Evolutionary conservation across 2,113 vertebrate species (phyloP).

Genomic region (Coptodon rendalli): DNA sequence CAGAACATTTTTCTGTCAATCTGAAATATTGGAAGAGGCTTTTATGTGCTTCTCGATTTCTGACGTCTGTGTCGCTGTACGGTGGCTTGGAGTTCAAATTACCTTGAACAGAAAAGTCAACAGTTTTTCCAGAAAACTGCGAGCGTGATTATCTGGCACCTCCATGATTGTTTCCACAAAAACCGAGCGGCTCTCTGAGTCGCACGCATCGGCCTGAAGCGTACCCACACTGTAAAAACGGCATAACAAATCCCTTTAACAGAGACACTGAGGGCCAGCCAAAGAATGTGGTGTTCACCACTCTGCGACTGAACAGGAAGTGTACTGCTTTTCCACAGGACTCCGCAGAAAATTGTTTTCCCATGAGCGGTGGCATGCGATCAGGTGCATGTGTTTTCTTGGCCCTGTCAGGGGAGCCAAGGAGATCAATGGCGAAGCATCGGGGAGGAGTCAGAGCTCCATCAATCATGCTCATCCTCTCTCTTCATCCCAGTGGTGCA

Average conservation of each 20-base stretch:
- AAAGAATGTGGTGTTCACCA: conserved; percentile 53
- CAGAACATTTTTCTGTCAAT: conserved; percentile 12
- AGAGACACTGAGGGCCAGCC: conserved; percentile 27
- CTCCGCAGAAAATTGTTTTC: conserved; percentile 39
- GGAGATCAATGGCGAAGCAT: neutral
- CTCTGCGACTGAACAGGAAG: conserved; percentile 41
- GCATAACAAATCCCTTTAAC: conserved; percentile 55
- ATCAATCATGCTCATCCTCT: neutral
- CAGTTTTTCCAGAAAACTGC: conserved; percentile 36
- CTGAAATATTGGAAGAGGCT: neutral
- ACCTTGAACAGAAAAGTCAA: conserved; percentile 39
- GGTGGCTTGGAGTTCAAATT: conserved; percentile 36
- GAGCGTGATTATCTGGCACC: conserved; percentile 38
- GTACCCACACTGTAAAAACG: conserved; percentile 28
- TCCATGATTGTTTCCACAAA: conserved; percentile 42
- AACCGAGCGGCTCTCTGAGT: conserved; percentile 10
- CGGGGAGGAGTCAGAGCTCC: neutral
- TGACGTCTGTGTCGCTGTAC: conserved; percentile 3
- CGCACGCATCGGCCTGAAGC: conserved; percentile 26
- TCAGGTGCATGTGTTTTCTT: conserved; percentile 39
- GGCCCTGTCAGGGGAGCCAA: neutral
- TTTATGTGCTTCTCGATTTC: conserved; percentile 1
- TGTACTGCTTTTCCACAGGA: conserved; percentile 39
- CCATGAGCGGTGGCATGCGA: conserved; percentile 32
- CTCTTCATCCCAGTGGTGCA: neutral